These are phyloP conservation scores for Eupithecia abbreviata DNA, from an alignment of 2,888 invertebrate species.

Conservation along the genomic window DNA sequence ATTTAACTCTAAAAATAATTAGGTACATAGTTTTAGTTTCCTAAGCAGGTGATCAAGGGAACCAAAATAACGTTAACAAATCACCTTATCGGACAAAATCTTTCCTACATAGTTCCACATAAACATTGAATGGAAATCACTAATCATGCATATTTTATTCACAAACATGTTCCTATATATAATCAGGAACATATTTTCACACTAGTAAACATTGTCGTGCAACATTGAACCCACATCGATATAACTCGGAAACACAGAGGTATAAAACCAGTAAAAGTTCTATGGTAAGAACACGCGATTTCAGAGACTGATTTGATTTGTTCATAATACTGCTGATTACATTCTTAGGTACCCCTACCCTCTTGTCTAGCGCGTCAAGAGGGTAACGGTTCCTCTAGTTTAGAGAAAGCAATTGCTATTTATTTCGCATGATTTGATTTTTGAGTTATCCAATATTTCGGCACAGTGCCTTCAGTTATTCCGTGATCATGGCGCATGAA, in stretches of 20 bases:
- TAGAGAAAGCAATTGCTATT: background rate
- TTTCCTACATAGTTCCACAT: background rate
- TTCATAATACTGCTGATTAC: background rate
- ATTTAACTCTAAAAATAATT: no score
- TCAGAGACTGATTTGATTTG: background rate
- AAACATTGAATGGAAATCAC: conserved; percentile 19
- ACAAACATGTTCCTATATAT: conserved; percentile 21
- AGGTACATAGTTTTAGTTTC: no score
- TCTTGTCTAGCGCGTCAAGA: background rate
- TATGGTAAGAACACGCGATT: background rate
- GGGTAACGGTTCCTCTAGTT: background rate
- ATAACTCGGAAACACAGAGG: conserved; percentile 5
- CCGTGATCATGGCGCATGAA: no score
- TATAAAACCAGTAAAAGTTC: no score
- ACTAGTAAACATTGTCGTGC: conserved; percentile 23
- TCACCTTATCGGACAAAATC: background rate
- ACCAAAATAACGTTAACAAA: background rate
- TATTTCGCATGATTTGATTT: background rate
- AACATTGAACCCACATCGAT: conserved; percentile 18
- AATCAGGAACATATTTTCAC: conserved; percentile 31
- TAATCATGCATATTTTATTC: conserved; percentile 22
- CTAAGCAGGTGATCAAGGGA: background rate
- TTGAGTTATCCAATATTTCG: no score
- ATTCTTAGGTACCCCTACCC: background rate
- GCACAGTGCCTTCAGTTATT: no score